Evolutionary conservation across 2,113 vertebrate genomes (phyloP), one percentile per base, ranked within the genome.

Genomic region (Sinocyclocheilus anophthalmus): DNA sequence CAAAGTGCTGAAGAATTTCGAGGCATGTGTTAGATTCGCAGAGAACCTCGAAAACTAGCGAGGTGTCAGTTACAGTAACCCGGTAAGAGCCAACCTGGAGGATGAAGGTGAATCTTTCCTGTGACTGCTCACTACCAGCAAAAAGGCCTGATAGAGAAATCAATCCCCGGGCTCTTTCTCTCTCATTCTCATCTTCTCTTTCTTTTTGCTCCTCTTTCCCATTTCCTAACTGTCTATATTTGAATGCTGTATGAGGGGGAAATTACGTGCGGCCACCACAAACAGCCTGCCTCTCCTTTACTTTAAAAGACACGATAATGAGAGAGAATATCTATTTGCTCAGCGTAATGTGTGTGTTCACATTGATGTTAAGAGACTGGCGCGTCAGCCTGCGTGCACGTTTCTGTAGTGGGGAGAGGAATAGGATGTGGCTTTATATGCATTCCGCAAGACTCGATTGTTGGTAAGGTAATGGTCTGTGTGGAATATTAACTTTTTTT

Each of bases 1-100:
- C 82, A 95, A 95, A 94, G 95, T 95, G 89, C 90, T 93, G 92
- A 96, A 96, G 92, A 96, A 95, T 95, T 97, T 95, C 89, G 92
- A 96, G 88, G 95, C 95, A 86, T 92, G 93, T 92, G 92, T 92
- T 88, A 94, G 95, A 94, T 95, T 96, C 86, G 93, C 94, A 37
- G 94, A 96, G 93, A 95, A 96, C 92, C 93, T 96, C 91, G 93
- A 96, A 42, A 93, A 94, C 96, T 95, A 94, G 93, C 33, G 33
- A 93, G 94, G 95, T 94, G 96, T 96, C 90, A 93, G 94, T 95
- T 89, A 92, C 90, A 89, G 91, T 91, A 92, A 92, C 89, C 88
- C 85, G 87, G 89, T 91, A 88, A 92, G 84, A 90, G 85, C 91
- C 87, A 11, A 61, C 76, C 87, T 50, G 48, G 75, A 33, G 63